These are phyloP conservation scores for Sesia apiformis DNA, from an alignment of 2,888 invertebrate species.

Conservation along the genomic window DNA sequence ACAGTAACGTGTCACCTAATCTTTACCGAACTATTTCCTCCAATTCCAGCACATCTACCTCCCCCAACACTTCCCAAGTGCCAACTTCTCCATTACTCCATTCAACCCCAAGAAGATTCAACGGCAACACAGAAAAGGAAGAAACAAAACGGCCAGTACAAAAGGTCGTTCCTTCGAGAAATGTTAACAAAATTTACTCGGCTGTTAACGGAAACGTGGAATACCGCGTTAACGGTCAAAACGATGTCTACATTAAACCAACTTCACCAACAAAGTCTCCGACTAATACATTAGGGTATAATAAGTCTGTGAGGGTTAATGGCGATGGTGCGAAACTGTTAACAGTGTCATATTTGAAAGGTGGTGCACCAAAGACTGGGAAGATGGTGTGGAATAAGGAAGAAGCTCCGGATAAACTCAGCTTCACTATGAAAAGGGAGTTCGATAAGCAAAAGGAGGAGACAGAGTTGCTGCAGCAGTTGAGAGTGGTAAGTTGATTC, in stretches of 20 bases:
- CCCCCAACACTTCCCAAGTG: conserved; percentile 46
- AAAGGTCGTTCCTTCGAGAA: conserved; percentile 86
- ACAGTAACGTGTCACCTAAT: conserved; percentile 73
- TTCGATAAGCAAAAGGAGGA: conserved; percentile 94
- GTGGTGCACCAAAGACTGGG: conserved; percentile 56
- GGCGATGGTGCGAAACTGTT: conserved; percentile 66
- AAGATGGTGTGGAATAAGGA: conserved; percentile 85
- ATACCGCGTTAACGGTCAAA: conserved; percentile 43
- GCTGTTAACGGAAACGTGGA: conserved; percentile 64
- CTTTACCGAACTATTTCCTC: conserved; percentile 49
- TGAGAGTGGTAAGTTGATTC: conserved; percentile 80
- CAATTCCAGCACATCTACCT: conserved; percentile 33
- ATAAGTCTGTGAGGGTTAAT: conserved; percentile 40
- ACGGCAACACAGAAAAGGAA: conserved; percentile 56
- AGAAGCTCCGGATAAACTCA: conserved; percentile 81
- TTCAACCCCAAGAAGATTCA: conserved; percentile 65
- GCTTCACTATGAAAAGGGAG: conserved; percentile 93
- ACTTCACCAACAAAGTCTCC: conserved; percentile 78
- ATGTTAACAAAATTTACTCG: conserved; percentile 68
- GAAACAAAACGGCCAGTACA: conserved; percentile 82
- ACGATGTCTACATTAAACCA: conserved; percentile 76
- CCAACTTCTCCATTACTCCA: conserved; percentile 64
- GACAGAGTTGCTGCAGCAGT: conserved; percentile 86
- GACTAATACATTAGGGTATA: conserved; percentile 75
- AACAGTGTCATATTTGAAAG: conserved; percentile 75